Conservation (phyloP, 2,888 invertebrate genomes). For the Pyralis farinalis region DNA sequence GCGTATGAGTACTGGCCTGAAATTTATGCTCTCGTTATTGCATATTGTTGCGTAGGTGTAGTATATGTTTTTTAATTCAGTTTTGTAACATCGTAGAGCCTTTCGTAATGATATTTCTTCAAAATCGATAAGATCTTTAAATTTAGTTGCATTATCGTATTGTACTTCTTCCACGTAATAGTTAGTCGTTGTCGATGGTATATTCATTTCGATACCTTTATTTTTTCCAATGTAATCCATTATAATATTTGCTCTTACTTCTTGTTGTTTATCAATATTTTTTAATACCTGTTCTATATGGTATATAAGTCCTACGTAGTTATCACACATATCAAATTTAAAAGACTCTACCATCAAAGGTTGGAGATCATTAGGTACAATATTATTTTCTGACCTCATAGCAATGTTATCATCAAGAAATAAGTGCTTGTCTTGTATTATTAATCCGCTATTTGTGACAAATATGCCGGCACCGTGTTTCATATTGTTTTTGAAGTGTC, state of each 20-base stretch:
- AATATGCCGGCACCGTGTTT: constrained; percentile 80
- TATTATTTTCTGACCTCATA: constrained; percentile 25
- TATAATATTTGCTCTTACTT: constrained; percentile 43
- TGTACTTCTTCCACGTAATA: background rate
- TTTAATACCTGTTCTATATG: constrained; percentile 61
- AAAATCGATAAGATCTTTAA: constrained; percentile 45
- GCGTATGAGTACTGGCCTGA: constrained; percentile 69
- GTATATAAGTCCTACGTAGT: constrained; percentile 60
- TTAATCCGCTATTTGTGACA: constrained; percentile 78
- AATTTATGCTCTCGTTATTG: constrained; percentile 48
- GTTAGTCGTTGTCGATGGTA: background rate
- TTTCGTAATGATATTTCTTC: constrained; percentile 70
- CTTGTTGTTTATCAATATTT: constrained; percentile 50
- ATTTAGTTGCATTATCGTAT: constrained; percentile 13
- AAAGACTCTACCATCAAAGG: constrained; percentile 32
- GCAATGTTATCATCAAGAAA: constrained; percentile 76
- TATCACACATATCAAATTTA: constrained; percentile 52
- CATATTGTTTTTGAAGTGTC: constrained; percentile 75
- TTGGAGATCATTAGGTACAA: constrained; percentile 17
- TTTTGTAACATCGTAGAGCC: constrained; percentile 66
- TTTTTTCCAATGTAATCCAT: constrained; percentile 52
- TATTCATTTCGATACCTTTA: constrained; percentile 23
- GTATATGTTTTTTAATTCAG: constrained; percentile 72
- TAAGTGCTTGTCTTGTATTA: constrained; percentile 65
- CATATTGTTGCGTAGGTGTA: constrained; percentile 72